phyloP scores from a whole-genome alignment of 1,140 invertebrate genomes.

The Semibalanus balanoides region DNA sequence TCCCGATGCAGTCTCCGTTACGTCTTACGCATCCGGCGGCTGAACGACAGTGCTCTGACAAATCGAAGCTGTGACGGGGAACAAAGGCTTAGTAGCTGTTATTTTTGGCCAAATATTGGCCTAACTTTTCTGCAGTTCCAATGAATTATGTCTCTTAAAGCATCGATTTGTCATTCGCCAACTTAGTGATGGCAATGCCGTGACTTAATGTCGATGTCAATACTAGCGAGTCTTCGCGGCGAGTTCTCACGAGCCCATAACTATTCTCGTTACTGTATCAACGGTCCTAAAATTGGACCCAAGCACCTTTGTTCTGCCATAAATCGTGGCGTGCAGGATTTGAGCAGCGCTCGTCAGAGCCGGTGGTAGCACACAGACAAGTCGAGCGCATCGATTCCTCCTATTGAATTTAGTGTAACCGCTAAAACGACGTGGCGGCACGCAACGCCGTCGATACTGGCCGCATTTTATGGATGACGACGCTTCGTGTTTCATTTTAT shows the following conservation, averaged over 20 bases:
- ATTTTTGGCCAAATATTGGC: background rate
- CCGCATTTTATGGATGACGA: background rate
- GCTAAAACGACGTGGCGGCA: background rate
- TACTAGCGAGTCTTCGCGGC: background rate
- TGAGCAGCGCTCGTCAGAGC: background rate
- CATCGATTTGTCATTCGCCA: background rate
- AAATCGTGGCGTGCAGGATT: background rate
- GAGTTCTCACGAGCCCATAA: background rate
- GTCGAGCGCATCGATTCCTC: background rate
- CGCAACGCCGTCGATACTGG: background rate
- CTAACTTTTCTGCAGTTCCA: background rate
- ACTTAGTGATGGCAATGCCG: background rate
- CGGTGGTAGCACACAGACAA: background rate
- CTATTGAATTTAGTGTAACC: conserved; percentile 2
- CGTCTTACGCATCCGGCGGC: background rate
- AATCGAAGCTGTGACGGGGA: background rate
- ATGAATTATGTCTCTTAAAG: background rate
- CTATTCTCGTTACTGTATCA: background rate
- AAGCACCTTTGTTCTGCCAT: background rate
- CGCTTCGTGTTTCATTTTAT: background rate
- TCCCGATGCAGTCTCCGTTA: background rate
- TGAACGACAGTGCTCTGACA: too few species aligned
- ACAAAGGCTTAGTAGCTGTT: background rate
- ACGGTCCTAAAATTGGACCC: conserved; percentile 1
- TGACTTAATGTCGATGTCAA: background rate